Conservation (phyloP, 2,888 invertebrate species). For the Polylopha cassiicola region DNA sequence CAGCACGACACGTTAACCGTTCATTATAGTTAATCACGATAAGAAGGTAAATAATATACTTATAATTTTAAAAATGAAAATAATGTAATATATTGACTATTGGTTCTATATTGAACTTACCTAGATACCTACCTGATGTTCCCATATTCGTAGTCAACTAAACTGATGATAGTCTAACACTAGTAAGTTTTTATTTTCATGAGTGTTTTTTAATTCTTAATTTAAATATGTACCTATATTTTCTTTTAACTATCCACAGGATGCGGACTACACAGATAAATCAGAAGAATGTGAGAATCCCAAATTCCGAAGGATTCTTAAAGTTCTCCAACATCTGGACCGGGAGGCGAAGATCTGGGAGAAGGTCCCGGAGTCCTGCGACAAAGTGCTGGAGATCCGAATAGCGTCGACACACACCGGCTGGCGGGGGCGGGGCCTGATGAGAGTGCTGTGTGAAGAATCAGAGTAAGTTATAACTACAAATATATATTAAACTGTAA, state of each 20-base stretch:
- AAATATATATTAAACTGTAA: not conserved
- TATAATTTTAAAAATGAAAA: too few relatives aligned
- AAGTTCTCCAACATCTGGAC: constrained; percentile 76
- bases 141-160: too few relatives aligned
- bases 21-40: too few relatives aligned
- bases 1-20: too few relatives aligned
- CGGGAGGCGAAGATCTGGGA: constrained; percentile 76
- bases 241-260: constrained; percentile 34
- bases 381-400: constrained; percentile 74
- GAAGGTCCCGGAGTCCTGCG: constrained; percentile 72
- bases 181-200: constrained; percentile 4
- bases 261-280: constrained; percentile 61
- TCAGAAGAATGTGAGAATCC: constrained; percentile 74
- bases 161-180: too few relatives aligned
- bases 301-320: constrained; percentile 80
- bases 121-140: too few relatives aligned
- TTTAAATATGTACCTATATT: constrained; percentile 5
- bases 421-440: constrained; percentile 83
- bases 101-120: too few relatives aligned
- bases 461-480: constrained; percentile 74
- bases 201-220: constrained; percentile 5
- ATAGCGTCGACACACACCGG: constrained; percentile 82
- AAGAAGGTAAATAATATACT: too few relatives aligned
- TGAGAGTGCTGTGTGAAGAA: constrained; percentile 79
- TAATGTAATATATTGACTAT: too few relatives aligned